These are phyloP conservation scores for Pipistrellus nathusii DNA, from an alignment of 2,797 vertebrate species.

Conservation along the genomic window DNA sequence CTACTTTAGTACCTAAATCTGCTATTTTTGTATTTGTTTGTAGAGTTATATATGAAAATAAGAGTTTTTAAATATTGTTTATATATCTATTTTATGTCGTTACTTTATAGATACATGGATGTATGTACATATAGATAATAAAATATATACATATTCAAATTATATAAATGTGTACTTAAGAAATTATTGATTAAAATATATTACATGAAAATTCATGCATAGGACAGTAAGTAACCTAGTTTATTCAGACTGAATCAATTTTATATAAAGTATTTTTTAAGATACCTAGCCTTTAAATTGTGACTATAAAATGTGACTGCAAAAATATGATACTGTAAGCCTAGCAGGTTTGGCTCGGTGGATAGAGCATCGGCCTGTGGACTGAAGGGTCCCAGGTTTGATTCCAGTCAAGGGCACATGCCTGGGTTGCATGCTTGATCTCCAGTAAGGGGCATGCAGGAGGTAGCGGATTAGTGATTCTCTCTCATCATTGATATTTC, in stretches of 20 bases:
- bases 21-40: neutral
- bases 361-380: too few species aligned
- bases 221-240: neutral
- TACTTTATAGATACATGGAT: neutral
- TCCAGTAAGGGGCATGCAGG: too few species aligned
- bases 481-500: too few species aligned
- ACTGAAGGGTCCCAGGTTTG: too few species aligned
- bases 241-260: neutral
- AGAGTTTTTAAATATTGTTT: neutral
- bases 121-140: neutral
- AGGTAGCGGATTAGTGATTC: too few species aligned
- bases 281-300: neutral
- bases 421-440: too few species aligned
- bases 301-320: neutral
- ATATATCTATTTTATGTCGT: neutral
- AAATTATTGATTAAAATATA: neutral
- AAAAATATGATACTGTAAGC: neutral
- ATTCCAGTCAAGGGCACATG: too few species aligned
- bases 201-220: neutral
- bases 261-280: neutral
- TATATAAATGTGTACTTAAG: neutral
- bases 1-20: neutral
- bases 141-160: neutral
- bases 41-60: neutral
- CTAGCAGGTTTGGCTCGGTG: too few species aligned